These are phyloP conservation scores for Patella caerulea DNA, from an alignment of 2,888 invertebrate species.

Conservation along the genomic window DNA sequence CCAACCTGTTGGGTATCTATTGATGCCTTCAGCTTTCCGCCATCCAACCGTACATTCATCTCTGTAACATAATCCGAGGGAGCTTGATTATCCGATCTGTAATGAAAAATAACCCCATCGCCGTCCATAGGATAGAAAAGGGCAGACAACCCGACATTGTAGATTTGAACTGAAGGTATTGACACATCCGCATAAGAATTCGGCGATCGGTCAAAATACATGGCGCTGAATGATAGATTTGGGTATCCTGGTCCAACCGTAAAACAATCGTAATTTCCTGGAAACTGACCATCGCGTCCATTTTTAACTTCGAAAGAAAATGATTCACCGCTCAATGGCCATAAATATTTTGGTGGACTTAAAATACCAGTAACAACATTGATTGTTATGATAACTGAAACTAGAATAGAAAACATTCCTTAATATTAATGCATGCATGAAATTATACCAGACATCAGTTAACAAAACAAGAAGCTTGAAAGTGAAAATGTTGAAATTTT, in stretches of 20 bases:
- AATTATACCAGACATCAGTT: no score
- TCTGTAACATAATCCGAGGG: not conserved
- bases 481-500: no score
- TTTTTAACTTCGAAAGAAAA: not conserved
- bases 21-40: not conserved
- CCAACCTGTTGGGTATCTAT: not conserved
- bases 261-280: not conserved
- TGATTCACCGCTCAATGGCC: not conserved
- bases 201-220: not conserved
- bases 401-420: no score
- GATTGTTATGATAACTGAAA: no score
- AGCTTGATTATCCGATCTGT: not conserved
- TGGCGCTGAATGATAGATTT: not conserved
- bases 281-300: not conserved
- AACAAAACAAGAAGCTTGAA: no score
- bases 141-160: not conserved
- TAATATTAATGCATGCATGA: no score
- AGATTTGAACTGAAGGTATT: not conserved
- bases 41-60: not conserved
- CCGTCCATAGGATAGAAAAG: not conserved
- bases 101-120: not conserved
- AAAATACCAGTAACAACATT: no score
- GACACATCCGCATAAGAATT: not conserved
- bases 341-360: slow-evolving; percentile 1
- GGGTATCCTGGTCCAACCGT: not conserved